Percentiles rank a stretch among this genome's conserved stretches.
These are phyloP conservation scores for Sesamia nonagrioides DNA, from an alignment of 1,140 invertebrate species.

Conservation along the genomic window DNA sequence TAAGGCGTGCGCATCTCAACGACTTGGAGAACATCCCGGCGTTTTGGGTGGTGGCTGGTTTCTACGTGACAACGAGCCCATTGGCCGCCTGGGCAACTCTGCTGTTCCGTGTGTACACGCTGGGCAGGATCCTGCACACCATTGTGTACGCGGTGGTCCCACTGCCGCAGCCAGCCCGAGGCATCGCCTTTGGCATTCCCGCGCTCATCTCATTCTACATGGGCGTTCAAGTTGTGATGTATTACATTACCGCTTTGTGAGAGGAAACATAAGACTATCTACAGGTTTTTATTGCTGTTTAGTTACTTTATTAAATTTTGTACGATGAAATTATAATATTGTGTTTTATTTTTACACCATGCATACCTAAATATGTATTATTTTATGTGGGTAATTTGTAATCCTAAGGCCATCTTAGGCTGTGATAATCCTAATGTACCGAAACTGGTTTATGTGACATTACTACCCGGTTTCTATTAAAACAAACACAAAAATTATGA, in stretches of 20 bases:
- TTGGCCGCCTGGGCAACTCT: slow-evolving; percentile 82
- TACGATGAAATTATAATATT: background rate
- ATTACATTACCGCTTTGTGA: slow-evolving; percentile 70
- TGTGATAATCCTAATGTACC: background rate
- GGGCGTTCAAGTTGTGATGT: slow-evolving; percentile 69
- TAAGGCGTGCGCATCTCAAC: slow-evolving; percentile 90
- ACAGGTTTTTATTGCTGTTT: slow-evolving; percentile 16
- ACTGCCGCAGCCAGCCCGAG: slow-evolving; percentile 72
- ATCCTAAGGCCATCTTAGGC: background rate
- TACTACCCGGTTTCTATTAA: too few relatives aligned
- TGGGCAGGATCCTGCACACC: slow-evolving; percentile 89
- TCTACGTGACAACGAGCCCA: slow-evolving; percentile 90
- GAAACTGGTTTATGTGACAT: too few relatives aligned
- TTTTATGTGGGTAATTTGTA: background rate
- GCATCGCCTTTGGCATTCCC: slow-evolving; percentile 65
- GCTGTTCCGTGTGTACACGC: slow-evolving; percentile 89
- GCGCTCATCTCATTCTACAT: slow-evolving; percentile 71
- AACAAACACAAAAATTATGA: background rate
- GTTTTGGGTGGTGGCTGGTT: slow-evolving; percentile 89
- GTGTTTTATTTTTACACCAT: background rate
- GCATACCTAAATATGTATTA: background rate
- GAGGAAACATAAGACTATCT: slow-evolving; percentile 1
- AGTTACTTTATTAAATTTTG: background rate
- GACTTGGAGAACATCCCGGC: slow-evolving; percentile 92
- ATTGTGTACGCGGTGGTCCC: slow-evolving; percentile 88